Evolutionary conservation across 1,140 invertebrate species (phyloP).

Genomic region (Brachionus plicatilis): DNA sequence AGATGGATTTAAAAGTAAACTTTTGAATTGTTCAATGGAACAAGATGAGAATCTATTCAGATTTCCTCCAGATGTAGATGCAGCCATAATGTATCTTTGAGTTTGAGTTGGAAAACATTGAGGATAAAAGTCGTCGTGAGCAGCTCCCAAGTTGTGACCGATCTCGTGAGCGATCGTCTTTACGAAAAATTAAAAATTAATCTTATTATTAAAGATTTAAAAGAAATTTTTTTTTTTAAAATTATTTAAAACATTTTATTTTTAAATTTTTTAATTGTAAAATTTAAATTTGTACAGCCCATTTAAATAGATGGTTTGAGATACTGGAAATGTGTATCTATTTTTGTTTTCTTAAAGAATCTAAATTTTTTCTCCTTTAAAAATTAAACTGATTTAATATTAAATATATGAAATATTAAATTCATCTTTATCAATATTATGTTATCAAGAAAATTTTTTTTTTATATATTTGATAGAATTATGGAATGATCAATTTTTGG

Average conservation of each 20-base stretch:
- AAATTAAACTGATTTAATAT: no score
- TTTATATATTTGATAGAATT: no score
- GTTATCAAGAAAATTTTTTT: no score
- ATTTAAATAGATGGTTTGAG: no score
- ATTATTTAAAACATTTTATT: background rate
- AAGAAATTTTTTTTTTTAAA: background rate
- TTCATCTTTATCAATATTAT: no score
- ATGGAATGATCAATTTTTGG: no score
- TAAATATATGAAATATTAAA: no score
- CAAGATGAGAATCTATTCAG: slow-evolving; percentile 12
- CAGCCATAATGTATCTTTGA: background rate
- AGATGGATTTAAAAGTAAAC: background rate
- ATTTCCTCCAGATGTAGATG: background rate
- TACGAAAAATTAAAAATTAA: background rate
- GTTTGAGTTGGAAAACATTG: background rate
- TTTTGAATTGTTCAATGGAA: slow-evolving; percentile 21
- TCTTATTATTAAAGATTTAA: background rate
- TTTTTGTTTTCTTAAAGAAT: no score
- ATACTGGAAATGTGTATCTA: no score
- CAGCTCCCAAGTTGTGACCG: background rate
- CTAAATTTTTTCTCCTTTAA: no score
- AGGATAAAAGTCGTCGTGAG: background rate
- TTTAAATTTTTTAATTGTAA: background rate
- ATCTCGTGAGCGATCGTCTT: slow-evolving; percentile 35
- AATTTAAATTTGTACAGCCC: no score